phyloP scores from a whole-genome alignment of 1,140 invertebrate genomes.

The Thalassaphorura encarpata region DNA sequence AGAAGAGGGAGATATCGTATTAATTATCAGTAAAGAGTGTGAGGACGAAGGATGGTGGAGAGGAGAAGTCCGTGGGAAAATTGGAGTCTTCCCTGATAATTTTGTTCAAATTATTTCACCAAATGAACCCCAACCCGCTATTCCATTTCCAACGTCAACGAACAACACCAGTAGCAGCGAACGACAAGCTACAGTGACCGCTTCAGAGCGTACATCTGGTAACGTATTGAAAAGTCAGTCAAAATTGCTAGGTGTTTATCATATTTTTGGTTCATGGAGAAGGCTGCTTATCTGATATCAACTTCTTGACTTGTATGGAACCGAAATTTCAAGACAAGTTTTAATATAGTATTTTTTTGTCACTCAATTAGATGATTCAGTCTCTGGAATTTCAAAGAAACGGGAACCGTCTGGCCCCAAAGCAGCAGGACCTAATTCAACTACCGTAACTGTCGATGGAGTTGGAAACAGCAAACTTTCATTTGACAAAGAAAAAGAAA shows the following conservation, averaged over 20 bases:
- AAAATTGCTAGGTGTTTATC: background rate
- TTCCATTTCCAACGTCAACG: background rate
- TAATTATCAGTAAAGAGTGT: slow-evolving; percentile 70
- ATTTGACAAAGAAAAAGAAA: slow-evolving; percentile 1
- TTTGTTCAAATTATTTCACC: slow-evolving; percentile 64
- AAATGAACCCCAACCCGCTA: background rate
- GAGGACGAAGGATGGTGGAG: slow-evolving; percentile 76
- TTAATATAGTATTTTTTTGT: background rate
- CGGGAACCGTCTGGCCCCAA: background rate
- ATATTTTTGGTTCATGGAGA: background rate
- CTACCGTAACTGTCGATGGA: too few relatives aligned
- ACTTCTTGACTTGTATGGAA: background rate
- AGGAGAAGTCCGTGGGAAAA: slow-evolving; percentile 76
- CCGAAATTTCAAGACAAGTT: too few relatives aligned
- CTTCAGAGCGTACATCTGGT: background rate
- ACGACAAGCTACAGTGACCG: background rate
- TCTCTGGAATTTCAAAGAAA: background rate
- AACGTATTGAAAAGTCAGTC: slow-evolving; percentile 10
- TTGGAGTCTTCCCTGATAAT: slow-evolving; percentile 95
- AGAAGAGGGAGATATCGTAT: slow-evolving; percentile 80
- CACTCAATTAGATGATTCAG: background rate
- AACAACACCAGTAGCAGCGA: background rate
- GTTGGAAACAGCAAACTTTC: background rate
- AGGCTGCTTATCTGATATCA: too few relatives aligned
- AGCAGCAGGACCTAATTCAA: too few relatives aligned